A percentile compares a stretch with the other conserved stretches of the same genome.
phyloP scores from a whole-genome alignment of 2,888 invertebrate genomes.

The Agrochola macilenta region DNA sequence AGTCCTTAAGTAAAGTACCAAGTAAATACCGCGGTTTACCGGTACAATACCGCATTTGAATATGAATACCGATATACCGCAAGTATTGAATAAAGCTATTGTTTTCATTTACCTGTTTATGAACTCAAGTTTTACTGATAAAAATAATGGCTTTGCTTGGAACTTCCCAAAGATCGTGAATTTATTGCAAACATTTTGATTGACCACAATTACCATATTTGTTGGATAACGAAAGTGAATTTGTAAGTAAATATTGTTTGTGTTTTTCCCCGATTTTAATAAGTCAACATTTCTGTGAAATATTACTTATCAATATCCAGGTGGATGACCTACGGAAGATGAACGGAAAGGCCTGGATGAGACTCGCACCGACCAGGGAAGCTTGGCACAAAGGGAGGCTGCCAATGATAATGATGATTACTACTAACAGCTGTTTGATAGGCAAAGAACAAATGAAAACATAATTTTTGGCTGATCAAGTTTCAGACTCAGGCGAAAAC shows the following conservation, averaged over 20 bases:
- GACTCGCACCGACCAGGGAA: too few relatives aligned
- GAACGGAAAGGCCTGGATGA: too few relatives aligned
- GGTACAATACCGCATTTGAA: conserved; percentile 40
- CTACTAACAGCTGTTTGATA: too few relatives aligned
- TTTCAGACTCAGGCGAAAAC: too few relatives aligned
- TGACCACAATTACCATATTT: neutral
- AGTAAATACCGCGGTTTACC: conserved; percentile 22
- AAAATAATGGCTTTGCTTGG: conserved; percentile 7
- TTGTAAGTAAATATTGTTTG: neutral
- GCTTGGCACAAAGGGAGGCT: too few relatives aligned
- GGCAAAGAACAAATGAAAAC: too few relatives aligned
- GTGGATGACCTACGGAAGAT: too few relatives aligned
- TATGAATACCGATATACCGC: conserved; percentile 30
- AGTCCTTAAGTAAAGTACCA: neutral
- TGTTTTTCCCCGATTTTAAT: neutral
- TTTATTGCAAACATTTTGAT: neutral
- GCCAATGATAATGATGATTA: too few relatives aligned
- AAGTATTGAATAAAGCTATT: conserved; percentile 29
- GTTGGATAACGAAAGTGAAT: neutral
- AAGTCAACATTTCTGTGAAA: neutral
- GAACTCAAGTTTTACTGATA: neutral
- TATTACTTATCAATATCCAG: neutral
- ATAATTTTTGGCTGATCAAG: too few relatives aligned
- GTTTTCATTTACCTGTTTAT: conserved; percentile 33
- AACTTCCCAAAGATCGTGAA: neutral